These are phyloP conservation scores for Hylaeus volcanicus DNA, from an alignment of 1,140 invertebrate genomes.

Conservation along the genomic window DNA sequence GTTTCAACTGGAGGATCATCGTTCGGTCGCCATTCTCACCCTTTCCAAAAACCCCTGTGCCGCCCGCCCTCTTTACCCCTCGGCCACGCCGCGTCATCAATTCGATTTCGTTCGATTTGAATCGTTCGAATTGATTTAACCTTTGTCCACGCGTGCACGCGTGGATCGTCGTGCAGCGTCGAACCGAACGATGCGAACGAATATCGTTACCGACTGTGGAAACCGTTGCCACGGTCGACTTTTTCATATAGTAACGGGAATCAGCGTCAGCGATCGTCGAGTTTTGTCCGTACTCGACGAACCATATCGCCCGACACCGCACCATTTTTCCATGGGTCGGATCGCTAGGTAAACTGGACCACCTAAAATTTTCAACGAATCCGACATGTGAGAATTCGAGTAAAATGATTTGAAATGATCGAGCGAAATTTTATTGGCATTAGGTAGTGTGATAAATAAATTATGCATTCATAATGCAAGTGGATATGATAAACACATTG, in stretches of 20 bases:
- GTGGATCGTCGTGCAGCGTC: conserved; percentile 6
- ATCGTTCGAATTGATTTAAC: conserved; percentile 56
- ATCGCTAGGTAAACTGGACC: not conserved
- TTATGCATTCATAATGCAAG: too few relatives aligned
- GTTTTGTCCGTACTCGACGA: conserved; percentile 7
- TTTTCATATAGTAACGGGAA: not conserved
- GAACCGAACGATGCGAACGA: not conserved
- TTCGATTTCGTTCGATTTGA: conserved; percentile 50
- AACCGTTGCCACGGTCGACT: not conserved
- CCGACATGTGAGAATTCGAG: too few relatives aligned
- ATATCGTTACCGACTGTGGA: conserved; percentile 1
- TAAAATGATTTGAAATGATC: too few relatives aligned
- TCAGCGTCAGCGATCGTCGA: not conserved
- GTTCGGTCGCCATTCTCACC: not conserved
- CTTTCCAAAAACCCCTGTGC: not conserved
- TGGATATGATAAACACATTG: too few relatives aligned
- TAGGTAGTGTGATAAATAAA: too few relatives aligned
- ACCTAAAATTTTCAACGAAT: not conserved
- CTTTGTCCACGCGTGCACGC: conserved; percentile 46
- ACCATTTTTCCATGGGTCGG: not conserved
- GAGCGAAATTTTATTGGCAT: too few relatives aligned
- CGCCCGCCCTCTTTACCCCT: too few relatives aligned
- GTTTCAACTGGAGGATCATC: conserved; percentile 57
- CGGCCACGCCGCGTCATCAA: conserved; percentile 43
- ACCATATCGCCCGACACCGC: not conserved